These are phyloP conservation scores for Dynastes grantii DNA, from an alignment of 2,888 invertebrate genomes.

Conservation along the genomic window DNA sequence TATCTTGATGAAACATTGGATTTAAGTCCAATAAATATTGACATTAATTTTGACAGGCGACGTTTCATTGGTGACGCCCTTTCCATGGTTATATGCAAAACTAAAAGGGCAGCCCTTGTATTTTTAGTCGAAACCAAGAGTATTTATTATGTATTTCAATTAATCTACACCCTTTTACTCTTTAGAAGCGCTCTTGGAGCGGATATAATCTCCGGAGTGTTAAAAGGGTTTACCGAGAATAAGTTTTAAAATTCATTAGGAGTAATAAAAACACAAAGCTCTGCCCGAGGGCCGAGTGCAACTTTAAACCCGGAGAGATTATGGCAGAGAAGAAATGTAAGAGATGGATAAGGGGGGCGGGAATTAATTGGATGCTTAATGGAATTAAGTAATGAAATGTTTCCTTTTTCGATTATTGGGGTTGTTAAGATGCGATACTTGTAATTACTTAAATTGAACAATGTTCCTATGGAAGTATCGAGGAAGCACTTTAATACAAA, in stretches of 20 bases:
- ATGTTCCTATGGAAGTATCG: neutral
- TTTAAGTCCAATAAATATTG: too few relatives aligned
- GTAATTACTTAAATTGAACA: conserved; percentile 10
- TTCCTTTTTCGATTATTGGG: conserved; percentile 28
- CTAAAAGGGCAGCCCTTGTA: too few relatives aligned
- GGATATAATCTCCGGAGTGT: conserved; percentile 26
- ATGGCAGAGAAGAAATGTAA: conserved; percentile 21
- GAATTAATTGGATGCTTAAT: conserved; percentile 41
- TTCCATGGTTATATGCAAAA: too few relatives aligned
- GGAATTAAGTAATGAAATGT: conserved; percentile 34
- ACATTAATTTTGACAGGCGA: too few relatives aligned
- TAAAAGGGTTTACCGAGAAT: conserved; percentile 51
- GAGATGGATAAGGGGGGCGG: conserved; percentile 20
- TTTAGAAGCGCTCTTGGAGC: conserved; percentile 41
- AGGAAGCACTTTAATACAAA: too few relatives aligned
- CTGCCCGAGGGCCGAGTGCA: conserved; percentile 48
- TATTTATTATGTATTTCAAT: conserved; percentile 30
- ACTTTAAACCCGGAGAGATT: conserved; percentile 47
- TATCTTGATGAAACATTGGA: too few relatives aligned
- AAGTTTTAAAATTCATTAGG: conserved; percentile 55
- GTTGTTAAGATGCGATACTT: conserved; percentile 23
- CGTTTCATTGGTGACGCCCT: too few relatives aligned
- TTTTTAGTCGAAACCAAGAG: neutral
- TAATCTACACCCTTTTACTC: conserved; percentile 23
- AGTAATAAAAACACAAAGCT: conserved; percentile 55